Evolutionary conservation across 1,140 invertebrate genomes (phyloP).

Genomic region (Anastatus disparis): DNA sequence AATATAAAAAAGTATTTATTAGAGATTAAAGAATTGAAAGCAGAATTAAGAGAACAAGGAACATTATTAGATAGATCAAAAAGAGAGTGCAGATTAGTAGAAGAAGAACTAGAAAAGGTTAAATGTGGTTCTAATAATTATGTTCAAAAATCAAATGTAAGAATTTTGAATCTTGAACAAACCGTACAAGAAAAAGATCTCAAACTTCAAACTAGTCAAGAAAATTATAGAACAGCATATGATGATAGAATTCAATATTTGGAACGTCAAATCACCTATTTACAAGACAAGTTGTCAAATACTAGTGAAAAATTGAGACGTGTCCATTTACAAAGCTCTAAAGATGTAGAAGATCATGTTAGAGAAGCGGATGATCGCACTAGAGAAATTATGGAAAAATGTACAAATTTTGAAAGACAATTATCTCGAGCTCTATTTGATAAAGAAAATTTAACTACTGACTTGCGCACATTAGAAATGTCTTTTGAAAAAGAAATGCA

Average conservation of each 20-base stretch:
- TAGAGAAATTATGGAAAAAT: slow-evolving; percentile 54
- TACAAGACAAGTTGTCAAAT: slow-evolving; percentile 50
- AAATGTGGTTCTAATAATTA: slow-evolving; percentile 59
- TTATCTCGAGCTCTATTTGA: slow-evolving; percentile 52
- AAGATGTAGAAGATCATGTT: slow-evolving; percentile 47
- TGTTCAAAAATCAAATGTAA: slow-evolving; percentile 58
- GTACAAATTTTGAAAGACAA: slow-evolving; percentile 53
- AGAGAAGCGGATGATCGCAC: slow-evolving; percentile 52
- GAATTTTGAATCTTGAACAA: slow-evolving; percentile 65
- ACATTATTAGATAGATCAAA: slow-evolving; percentile 52
- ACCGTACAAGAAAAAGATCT: slow-evolving; percentile 63
- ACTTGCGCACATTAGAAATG: slow-evolving; percentile 53
- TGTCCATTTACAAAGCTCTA: slow-evolving; percentile 44
- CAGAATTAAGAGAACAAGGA: slow-evolving; percentile 57
- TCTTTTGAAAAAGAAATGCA: slow-evolving; percentile 57
- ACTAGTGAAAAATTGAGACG: slow-evolving; percentile 50
- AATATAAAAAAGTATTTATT: slow-evolving; percentile 54
- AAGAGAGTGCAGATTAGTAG: slow-evolving; percentile 67
- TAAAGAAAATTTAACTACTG: slow-evolving; percentile 51
- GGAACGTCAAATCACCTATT: slow-evolving; percentile 48
- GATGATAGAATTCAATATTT: slow-evolving; percentile 52
- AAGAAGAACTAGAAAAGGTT: slow-evolving; percentile 65
- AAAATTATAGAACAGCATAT: slow-evolving; percentile 64
- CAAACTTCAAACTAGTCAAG: slow-evolving; percentile 50
- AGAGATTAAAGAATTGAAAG: slow-evolving; percentile 61